phyloP scores from a whole-genome alignment of 1,140 invertebrate species.

The Drosophila nannoptera region DNA sequence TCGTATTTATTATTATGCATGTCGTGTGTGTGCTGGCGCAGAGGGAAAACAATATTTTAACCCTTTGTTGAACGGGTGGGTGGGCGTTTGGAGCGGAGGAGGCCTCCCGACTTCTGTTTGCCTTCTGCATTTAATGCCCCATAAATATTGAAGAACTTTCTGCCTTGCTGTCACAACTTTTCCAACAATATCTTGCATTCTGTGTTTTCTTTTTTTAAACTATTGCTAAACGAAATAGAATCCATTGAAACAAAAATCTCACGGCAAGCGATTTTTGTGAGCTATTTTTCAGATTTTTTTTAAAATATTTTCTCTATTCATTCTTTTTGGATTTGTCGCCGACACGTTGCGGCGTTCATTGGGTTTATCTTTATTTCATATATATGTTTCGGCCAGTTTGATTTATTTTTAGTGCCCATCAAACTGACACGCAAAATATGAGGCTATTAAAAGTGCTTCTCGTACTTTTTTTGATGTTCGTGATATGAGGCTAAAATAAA shows the following conservation, averaged over 20 bases:
- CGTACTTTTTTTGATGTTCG: conserved; percentile 10
- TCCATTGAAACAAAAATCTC: conserved; percentile 19
- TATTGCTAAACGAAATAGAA: conserved; percentile 32
- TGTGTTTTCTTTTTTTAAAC: conserved; percentile 19
- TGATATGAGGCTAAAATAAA: conserved; percentile 11
- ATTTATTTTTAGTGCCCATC: conserved; percentile 64
- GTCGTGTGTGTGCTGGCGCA: conserved; percentile 56
- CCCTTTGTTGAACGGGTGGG: conserved; percentile 38
- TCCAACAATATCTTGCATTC: not conserved
- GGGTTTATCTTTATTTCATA: conserved; percentile 20
- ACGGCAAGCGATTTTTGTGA: not conserved
- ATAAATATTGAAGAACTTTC: conserved; percentile 59
- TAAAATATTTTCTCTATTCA: conserved; percentile 8
- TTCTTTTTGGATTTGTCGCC: conserved; percentile 25
- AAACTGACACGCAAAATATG: conserved; percentile 58
- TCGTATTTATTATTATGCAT: conserved; percentile 66
- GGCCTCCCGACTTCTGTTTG: too few species aligned
- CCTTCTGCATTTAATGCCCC: conserved; percentile 40
- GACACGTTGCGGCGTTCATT: conserved; percentile 23
- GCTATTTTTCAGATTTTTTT: not conserved
- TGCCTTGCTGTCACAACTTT: conserved; percentile 6
- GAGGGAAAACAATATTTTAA: conserved; percentile 56
- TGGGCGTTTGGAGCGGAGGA: too few species aligned
- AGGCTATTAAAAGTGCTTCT: conserved; percentile 33
- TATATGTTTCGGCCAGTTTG: conserved; percentile 31